Conservation (phyloP, 1,140 invertebrate genomes). For the Solenopsis invicta region DNA sequence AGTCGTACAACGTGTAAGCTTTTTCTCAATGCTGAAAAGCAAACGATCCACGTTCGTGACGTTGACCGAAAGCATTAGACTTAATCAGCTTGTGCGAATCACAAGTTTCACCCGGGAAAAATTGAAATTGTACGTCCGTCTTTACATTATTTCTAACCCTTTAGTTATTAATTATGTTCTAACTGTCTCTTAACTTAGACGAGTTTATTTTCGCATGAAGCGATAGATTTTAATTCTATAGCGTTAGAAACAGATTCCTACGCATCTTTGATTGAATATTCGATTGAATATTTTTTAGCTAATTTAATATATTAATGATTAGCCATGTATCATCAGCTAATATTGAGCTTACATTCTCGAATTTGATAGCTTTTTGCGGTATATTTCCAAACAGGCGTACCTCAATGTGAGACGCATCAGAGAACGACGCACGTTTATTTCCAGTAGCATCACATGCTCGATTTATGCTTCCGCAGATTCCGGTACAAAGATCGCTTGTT, state of each 20-base stretch:
- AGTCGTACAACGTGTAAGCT: not conserved
- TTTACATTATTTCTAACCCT: not conserved
- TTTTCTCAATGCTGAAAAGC: slow-evolving; percentile 15
- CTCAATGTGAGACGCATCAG: not conserved
- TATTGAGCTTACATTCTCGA: not conserved
- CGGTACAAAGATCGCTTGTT: not conserved
- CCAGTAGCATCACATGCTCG: not conserved
- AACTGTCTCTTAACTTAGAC: not conserved
- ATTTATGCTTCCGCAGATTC: not conserved
- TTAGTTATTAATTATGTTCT: not conserved
- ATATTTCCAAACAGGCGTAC: not conserved
- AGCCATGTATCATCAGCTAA: not conserved
- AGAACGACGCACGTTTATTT: slow-evolving; percentile 29
- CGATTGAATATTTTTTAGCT: not conserved
- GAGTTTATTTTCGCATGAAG: not conserved
- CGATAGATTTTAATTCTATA: not conserved
- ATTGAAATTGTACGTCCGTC: not conserved
- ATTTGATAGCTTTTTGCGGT: not conserved
- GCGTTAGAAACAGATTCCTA: not conserved
- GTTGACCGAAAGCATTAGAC: not conserved
- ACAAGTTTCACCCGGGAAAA: not conserved
- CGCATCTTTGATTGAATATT: not conserved
- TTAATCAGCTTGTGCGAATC: not conserved
- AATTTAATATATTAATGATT: not conserved
- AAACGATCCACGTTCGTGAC: slow-evolving; percentile 16